phyloP scores from a whole-genome alignment of 2,797 vertebrate genomes.

The Pelodytes ibericus region DNA sequence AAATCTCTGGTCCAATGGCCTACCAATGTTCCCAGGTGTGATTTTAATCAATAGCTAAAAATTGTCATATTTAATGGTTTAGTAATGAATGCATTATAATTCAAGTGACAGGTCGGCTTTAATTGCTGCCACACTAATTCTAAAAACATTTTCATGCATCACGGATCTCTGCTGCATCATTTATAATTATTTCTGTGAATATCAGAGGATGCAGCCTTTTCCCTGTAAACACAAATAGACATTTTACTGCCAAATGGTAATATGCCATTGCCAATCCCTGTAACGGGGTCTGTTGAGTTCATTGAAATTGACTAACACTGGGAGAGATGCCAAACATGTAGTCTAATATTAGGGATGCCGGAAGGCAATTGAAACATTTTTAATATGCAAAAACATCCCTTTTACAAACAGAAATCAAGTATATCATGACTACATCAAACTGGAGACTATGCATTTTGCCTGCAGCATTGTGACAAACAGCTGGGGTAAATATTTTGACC shows the following conservation, averaged over 20 bases:
- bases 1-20: too few relatives aligned
- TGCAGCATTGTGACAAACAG: slow-evolving; percentile 14
- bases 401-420: slow-evolving; percentile 18
- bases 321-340: slow-evolving; percentile 38
- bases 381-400: slow-evolving; percentile 17
- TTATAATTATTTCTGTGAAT: not conserved
- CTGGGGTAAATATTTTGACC: slow-evolving; percentile 19
- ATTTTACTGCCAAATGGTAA: slow-evolving; percentile 29
- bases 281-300: slow-evolving; percentile 35
- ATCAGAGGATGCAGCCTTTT: not conserved
- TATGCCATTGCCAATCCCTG: slow-evolving; percentile 30
- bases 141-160: too few relatives aligned
- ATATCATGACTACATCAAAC: slow-evolving; percentile 6
- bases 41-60: too few relatives aligned
- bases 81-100: too few relatives aligned
- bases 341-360: slow-evolving; percentile 7
- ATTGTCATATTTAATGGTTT: too few relatives aligned
- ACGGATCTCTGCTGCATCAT: too few relatives aligned
- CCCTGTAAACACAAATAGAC: not conserved
- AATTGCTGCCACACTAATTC: too few relatives aligned
- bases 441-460: not conserved
- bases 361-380: slow-evolving; percentile 26
- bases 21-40: too few relatives aligned
- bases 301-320: slow-evolving; percentile 30
- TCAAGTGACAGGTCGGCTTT: too few relatives aligned